Evolutionary conservation across 2,888 invertebrate species (phyloP).

Genomic region (Pristionchus maxplancki): DNA sequence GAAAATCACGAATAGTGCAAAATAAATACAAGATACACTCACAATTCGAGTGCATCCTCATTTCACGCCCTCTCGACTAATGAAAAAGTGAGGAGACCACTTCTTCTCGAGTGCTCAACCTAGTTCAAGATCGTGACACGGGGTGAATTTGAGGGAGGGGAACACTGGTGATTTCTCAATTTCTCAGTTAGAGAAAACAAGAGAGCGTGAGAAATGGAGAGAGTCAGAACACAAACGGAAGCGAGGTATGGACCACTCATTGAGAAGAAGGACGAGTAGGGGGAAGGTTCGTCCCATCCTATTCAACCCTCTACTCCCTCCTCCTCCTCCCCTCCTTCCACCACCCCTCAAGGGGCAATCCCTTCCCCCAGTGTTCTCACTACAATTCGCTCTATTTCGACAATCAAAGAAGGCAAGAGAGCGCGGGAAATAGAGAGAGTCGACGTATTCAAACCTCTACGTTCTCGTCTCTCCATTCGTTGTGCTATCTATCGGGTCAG

Average conservation of each 20-base stretch:
- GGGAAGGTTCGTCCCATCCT: conserved; percentile 3
- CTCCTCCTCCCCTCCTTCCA: background rate
- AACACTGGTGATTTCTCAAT: background rate
- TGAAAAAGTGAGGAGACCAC: background rate
- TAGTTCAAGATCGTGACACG: conserved; percentile 27
- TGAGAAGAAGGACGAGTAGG: background rate
- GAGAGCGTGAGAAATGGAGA: background rate
- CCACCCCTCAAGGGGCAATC: conserved; percentile 20
- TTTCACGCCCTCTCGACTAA: background rate
- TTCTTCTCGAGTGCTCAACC: background rate
- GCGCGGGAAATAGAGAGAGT: background rate
- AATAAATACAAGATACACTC: background rate
- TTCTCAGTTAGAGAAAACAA: background rate
- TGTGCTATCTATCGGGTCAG: background rate
- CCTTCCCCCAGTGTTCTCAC: background rate
- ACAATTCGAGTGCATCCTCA: background rate
- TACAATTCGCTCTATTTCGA: background rate
- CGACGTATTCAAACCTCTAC: too few species aligned
- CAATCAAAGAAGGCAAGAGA: background rate
- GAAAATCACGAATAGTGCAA: too few species aligned
- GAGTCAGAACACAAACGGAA: background rate
- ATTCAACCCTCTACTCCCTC: conserved; percentile 6
- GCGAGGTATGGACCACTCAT: too few species aligned
- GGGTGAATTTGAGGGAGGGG: background rate
- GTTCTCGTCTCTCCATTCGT: background rate